A percentile compares a stretch with the other conserved stretches of the same genome.
These are phyloP conservation scores for Prunella strophiata DNA, from an alignment of 2,797 vertebrate species.

Conservation along the genomic window DNA sequence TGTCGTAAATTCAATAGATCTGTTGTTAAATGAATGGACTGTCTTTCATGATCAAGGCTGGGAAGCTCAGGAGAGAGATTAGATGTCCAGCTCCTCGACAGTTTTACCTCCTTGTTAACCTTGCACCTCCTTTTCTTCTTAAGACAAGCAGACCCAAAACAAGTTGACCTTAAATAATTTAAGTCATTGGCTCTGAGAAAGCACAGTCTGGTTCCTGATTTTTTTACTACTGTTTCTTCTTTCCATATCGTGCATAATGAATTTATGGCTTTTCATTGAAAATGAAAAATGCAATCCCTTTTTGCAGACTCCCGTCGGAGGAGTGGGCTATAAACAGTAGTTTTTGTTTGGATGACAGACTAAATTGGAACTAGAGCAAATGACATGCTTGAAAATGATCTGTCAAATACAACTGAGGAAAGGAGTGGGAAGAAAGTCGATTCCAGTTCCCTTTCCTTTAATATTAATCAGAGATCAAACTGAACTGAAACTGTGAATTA, in stretches of 20 bases:
- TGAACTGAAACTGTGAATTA: conserved; percentile 7
- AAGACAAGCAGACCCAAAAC: neutral
- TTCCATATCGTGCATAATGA: neutral
- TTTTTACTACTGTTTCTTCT: neutral
- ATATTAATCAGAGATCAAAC: conserved; percentile 21
- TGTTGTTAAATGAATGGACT: neutral
- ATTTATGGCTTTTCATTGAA: neutral
- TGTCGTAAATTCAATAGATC: neutral
- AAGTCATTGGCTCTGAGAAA: neutral
- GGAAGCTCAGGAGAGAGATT: neutral
- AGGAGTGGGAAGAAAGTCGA: neutral
- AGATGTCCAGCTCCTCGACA: neutral
- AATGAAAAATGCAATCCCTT: neutral
- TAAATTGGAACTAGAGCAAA: neutral
- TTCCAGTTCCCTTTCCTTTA: neutral
- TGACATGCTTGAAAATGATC: neutral
- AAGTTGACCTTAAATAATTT: neutral
- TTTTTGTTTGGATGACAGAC: neutral
- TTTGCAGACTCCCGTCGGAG: neutral
- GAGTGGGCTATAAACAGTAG: neutral
- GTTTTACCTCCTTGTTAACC: neutral
- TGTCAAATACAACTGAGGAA: neutral
- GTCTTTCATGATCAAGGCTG: neutral
- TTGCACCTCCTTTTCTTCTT: neutral
- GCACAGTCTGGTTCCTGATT: neutral